These are phyloP conservation scores for Zaprionus lachaisei DNA, from an alignment of 1,140 invertebrate genomes.

Conservation along the genomic window DNA sequence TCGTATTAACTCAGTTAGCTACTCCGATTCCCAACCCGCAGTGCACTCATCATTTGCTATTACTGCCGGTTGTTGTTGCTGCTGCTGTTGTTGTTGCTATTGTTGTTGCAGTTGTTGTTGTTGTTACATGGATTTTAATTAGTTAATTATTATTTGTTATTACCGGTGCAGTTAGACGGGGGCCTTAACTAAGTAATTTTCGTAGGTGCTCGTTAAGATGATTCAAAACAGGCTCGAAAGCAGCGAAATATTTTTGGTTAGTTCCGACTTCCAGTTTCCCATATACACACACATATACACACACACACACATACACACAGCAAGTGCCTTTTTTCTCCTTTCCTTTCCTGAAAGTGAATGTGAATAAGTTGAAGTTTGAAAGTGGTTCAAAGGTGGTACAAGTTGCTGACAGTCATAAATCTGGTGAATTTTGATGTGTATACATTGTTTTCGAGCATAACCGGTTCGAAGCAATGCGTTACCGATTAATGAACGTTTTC, in stretches of 20 bases:
- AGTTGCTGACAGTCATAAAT: background rate
- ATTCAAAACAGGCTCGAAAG: background rate
- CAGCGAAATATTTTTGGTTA: background rate
- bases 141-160: constrained; percentile 68
- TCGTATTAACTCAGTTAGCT: constrained; percentile 47
- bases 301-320: background rate
- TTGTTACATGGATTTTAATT: constrained; percentile 55
- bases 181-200: constrained; percentile 33
- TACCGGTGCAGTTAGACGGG: constrained; percentile 41
- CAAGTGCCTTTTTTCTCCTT: background rate
- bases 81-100: constrained; percentile 20
- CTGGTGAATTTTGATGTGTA: too few species aligned
- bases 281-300: background rate
- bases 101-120: constrained; percentile 1
- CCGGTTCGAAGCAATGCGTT: too few species aligned
- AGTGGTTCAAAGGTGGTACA: background rate
- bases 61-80: constrained; percentile 37
- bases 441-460: too few species aligned
- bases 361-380: background rate
- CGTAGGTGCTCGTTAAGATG: constrained; percentile 10
- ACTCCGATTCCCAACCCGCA: constrained; percentile 21
- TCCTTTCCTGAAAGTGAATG: constrained; percentile 1
- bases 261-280: constrained; percentile 13
- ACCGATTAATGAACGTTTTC: too few species aligned
- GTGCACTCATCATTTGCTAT: constrained; percentile 62